Percentiles rank a stretch among this genome's conserved stretches.
Evolutionary conservation across 2,888 invertebrate species (phyloP).

Genomic region (Netelia fuscicornis): DNA sequence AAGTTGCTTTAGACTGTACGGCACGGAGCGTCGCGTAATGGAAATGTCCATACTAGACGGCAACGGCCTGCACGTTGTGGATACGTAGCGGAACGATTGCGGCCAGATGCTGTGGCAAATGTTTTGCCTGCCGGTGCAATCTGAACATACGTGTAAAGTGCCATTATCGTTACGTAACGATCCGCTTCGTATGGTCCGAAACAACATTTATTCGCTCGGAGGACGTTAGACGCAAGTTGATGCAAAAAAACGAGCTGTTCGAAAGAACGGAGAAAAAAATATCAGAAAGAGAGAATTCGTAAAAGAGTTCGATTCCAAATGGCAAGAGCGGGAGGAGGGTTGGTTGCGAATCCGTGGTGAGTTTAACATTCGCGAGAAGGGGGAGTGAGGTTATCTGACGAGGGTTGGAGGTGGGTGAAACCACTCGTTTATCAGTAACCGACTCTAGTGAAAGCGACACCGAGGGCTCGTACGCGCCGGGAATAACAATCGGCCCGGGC

Average conservation of each 20-base stretch:
- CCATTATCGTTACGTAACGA: no score
- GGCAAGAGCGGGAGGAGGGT: conserved; percentile 15
- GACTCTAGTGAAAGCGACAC: conserved; percentile 84
- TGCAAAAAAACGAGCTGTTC: neutral
- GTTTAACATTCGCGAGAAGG: conserved; percentile 80
- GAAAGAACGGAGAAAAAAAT: neutral
- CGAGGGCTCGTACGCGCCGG: conserved; percentile 80
- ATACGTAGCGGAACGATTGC: no score
- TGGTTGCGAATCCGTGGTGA: conserved; percentile 73
- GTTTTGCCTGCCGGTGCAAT: no score
- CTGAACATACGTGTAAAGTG: no score
- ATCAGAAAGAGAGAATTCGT: neutral
- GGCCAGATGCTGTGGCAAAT: no score
- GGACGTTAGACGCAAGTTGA: neutral
- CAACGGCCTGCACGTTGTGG: no score
- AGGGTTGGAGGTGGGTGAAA: conserved; percentile 75
- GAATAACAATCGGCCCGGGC: conserved; percentile 82
- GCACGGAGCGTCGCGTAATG: no score
- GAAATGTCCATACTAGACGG: no score
- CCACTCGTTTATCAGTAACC: conserved; percentile 85
- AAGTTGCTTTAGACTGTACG: neutral
- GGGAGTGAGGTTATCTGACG: conserved; percentile 9
- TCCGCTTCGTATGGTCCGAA: no score
- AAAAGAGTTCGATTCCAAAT: conserved; percentile 59
- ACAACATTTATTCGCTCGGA: no score